Percentiles rank a stretch among this genome's conserved stretches.
Conservation (phyloP, 2,797 vertebrate genomes). For the Vireo griseus region DNA sequence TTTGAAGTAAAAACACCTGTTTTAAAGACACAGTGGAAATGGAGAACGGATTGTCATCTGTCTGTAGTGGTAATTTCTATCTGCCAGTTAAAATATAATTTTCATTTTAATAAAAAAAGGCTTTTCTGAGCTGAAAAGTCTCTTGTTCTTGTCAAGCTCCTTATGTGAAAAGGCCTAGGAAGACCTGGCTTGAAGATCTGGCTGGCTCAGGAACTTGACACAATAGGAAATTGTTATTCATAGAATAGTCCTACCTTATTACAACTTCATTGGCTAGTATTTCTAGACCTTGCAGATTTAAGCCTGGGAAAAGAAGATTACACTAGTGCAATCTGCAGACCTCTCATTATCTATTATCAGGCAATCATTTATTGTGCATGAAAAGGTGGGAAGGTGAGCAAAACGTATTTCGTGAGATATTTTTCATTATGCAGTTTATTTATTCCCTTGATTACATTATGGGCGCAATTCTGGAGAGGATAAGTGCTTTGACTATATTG, state of each 20-base stretch:
- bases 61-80: not conserved
- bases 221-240: not conserved
- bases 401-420: not conserved
- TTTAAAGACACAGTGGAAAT: not conserved
- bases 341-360: not conserved
- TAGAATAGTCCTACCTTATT: not conserved
- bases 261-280: not conserved
- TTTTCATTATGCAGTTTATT: not conserved
- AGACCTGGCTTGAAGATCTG: not conserved
- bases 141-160: not conserved
- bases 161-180: not conserved
- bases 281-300: not conserved
- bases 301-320: not conserved
- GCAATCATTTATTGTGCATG: not conserved
- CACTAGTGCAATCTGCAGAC: not conserved
- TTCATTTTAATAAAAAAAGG: not conserved
- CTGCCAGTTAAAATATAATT: not conserved
- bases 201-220: not conserved
- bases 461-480: not conserved
- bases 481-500: not conserved
- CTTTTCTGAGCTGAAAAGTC: not conserved
- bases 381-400: not conserved
- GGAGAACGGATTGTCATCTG: not conserved
- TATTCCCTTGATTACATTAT: not conserved
- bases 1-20: accelerated